Conservation (phyloP, 2,113 vertebrate genomes). For the Cyrtonyx montezumae region DNA sequence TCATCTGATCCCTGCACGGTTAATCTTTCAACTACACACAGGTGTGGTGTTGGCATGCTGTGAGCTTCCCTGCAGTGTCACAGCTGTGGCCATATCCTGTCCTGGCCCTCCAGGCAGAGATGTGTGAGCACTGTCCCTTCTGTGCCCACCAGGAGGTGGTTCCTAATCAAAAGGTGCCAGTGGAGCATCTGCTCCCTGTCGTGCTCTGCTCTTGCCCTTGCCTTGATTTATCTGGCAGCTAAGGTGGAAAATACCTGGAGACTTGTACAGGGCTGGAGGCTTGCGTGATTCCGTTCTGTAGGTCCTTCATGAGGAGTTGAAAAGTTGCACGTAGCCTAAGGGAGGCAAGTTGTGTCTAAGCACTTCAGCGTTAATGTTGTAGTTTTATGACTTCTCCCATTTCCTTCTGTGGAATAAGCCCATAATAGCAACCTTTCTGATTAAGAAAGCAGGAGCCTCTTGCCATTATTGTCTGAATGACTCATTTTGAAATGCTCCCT, state of each 20-base stretch:
- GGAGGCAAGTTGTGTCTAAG: not conserved
- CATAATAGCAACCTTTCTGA: not conserved
- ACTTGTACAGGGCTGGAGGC: not conserved
- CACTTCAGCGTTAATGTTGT: not conserved
- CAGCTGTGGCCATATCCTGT: accelerated
- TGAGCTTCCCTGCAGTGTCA: not conserved
- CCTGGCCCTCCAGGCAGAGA: not conserved
- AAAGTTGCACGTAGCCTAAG: constrained; percentile 40
- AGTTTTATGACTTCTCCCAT: constrained; percentile 22
- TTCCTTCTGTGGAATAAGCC: constrained; percentile 5
- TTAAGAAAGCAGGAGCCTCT: not conserved
- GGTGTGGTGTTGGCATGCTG: not conserved
- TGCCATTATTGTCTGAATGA: not conserved
- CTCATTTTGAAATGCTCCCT: not conserved
- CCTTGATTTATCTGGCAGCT: not conserved
- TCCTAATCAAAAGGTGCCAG: not conserved
- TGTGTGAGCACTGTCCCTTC: not conserved
- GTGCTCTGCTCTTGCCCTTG: not conserved
- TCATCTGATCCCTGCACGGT: accelerated
- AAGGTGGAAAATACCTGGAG: constrained; percentile 11
- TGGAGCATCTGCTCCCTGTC: not conserved
- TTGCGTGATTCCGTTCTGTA: not conserved
- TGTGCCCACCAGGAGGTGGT: not conserved
- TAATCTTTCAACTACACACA: not conserved
- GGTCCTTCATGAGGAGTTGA: not conserved